Percentiles rank a stretch among this genome's conserved stretches.
Evolutionary conservation across 64 coral and sea anemone species (phyloP).

Genomic region (Dendronephthya gigantea): DNA sequence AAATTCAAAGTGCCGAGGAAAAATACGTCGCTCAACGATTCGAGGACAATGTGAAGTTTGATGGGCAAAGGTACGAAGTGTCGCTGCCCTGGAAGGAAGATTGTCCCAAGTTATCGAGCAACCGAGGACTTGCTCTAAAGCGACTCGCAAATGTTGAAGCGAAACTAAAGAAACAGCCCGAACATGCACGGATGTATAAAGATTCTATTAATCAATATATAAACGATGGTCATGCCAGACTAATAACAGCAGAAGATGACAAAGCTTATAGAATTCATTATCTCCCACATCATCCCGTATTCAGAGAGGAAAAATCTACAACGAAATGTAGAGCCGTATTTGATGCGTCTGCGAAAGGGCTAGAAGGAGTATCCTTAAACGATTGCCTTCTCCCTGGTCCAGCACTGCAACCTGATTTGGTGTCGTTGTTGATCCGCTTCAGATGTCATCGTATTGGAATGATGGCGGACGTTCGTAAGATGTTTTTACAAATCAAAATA

Average conservation of each 20-base stretch:
- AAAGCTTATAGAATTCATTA: not conserved
- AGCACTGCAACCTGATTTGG: constrained; percentile 33
- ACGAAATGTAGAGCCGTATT: not conserved
- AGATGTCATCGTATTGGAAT: constrained; percentile 17
- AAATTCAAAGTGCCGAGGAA: too few relatives aligned
- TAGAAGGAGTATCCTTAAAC: constrained; percentile 19
- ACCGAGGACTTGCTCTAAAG: not conserved
- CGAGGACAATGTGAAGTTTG: constrained; percentile 5
- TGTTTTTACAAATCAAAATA: constrained; percentile 36
- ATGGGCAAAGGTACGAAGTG: constrained; percentile 18
- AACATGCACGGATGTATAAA: constrained; percentile 3
- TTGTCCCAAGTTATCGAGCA: not conserved
- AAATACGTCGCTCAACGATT: not conserved
- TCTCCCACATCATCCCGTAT: not conserved
- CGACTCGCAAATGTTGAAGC: not conserved
- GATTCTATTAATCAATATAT: constrained; percentile 16
- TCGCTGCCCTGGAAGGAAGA: constrained; percentile 5
- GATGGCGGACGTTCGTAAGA: constrained; percentile 30
- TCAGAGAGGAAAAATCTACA: not conserved
- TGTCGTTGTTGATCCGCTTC: constrained; percentile 30
- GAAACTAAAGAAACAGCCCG: not conserved
- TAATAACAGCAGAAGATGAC: not conserved
- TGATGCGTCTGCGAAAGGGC: constrained; percentile 43
- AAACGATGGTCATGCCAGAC: not conserved
- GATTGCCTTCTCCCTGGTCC: constrained; percentile 31